Conservation (phyloP, 2,888 invertebrate species). For the Esperia sulphurella region DNA sequence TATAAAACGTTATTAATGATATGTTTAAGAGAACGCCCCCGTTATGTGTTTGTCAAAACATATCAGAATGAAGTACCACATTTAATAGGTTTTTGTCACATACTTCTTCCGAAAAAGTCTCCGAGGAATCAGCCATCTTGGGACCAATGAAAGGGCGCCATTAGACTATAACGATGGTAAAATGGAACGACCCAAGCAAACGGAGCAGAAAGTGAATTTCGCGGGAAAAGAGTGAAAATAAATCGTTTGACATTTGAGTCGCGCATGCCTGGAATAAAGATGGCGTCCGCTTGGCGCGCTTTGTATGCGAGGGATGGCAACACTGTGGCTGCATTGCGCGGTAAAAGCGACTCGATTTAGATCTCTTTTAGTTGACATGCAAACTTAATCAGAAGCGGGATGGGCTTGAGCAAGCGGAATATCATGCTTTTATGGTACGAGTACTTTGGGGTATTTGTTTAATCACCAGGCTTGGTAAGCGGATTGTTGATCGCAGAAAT, state of each 20-base stretch:
- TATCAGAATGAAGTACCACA: no score
- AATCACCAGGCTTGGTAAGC: no score
- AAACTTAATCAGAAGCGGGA: background rate
- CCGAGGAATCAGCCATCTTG: background rate
- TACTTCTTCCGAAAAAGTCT: background rate
- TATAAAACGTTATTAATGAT: constrained; percentile 15
- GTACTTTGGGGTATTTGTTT: no score
- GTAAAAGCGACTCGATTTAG: constrained; percentile 10
- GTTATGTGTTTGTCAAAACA: no score
- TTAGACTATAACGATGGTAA: constrained; percentile 6
- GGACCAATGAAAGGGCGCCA: constrained; percentile 4
- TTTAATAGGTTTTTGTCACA: no score
- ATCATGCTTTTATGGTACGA: no score
- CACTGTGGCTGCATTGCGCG: constrained; percentile 6
- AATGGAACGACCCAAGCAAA: constrained; percentile 33
- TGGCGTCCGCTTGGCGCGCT: constrained; percentile 30
- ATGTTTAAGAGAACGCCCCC: background rate
- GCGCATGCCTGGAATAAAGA: constrained; percentile 38
- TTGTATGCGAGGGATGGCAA: constrained; percentile 27
- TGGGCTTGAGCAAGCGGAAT: background rate
- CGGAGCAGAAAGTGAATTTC: constrained; percentile 62
- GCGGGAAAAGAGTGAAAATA: constrained; percentile 58
- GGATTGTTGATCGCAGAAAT: no score
- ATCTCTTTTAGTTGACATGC: constrained; percentile 20
- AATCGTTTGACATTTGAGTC: constrained; percentile 41